Conservation (phyloP, 64 coral and sea anemone species). For the Pachyseris speciosa region DNA sequence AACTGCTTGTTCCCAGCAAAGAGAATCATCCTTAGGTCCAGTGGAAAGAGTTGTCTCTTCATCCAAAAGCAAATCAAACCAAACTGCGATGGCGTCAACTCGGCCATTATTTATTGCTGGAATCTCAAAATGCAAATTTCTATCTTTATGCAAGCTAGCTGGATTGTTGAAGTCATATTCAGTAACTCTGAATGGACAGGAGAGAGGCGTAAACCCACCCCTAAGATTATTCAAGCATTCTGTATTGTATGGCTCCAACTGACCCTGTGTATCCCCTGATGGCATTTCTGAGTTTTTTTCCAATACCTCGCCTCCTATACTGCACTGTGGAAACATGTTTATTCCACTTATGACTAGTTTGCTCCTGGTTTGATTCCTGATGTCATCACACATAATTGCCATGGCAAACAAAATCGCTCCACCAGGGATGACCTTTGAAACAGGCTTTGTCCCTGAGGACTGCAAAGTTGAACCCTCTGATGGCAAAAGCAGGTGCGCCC, state of each 20-base stretch:
- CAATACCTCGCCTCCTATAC: constrained; percentile 82
- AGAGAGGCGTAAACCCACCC: constrained; percentile 66
- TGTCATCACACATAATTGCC: constrained; percentile 73
- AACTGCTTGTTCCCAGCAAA: constrained; percentile 98
- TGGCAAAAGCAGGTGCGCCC: constrained; percentile 41
- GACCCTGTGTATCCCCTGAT: constrained; percentile 1
- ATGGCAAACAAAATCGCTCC: constrained; percentile 81
- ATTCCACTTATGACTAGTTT: constrained; percentile 33
- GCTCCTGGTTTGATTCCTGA: constrained; percentile 63
- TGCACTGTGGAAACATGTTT: constrained; percentile 55
- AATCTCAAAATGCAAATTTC: constrained; percentile 45
- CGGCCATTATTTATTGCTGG: constrained; percentile 52
- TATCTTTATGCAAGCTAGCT: constrained; percentile 17
- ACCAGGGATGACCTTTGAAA: constrained; percentile 76
- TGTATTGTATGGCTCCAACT: constrained; percentile 84
- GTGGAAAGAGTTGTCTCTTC: constrained; percentile 74
- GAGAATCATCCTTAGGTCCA: constrained; percentile 75
- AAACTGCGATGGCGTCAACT: constrained; percentile 86
- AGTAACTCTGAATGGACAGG: constrained; percentile 67
- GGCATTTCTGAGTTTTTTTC: constrained; percentile 3
- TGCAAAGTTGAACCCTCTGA: not conserved
- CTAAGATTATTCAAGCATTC: constrained; percentile 66
- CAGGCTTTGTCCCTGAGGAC: not conserved
- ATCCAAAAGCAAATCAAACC: constrained; percentile 97
- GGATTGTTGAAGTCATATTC: constrained; percentile 87